Evolutionary conservation across 2,797 vertebrate genomes (phyloP).

Genomic region (Scleropages formosus): DNA sequence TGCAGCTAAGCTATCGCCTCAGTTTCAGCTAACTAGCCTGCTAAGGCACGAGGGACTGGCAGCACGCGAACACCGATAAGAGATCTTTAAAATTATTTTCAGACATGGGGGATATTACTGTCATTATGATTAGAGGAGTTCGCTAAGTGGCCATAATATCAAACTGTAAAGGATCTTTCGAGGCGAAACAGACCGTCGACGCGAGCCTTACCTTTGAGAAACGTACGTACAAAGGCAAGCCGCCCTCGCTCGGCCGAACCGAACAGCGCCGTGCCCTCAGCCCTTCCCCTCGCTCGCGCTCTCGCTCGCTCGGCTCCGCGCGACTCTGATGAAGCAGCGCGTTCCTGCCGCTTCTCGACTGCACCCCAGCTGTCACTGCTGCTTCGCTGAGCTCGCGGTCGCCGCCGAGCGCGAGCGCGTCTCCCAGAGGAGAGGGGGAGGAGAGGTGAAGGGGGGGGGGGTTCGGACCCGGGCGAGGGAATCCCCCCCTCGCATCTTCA

Average conservation of each 20-base stretch:
- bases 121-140: too few relatives aligned
- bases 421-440: background rate
- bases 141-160: constrained; percentile 7
- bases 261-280: background rate
- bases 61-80: background rate
- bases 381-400: background rate
- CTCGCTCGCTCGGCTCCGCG: background rate
- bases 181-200: background rate
- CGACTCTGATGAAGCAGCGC: constrained; percentile 8
- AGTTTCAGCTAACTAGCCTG: background rate
- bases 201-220: constrained; percentile 11
- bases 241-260: background rate
- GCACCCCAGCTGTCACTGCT: constrained; percentile 22
- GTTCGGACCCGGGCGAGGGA: constrained; percentile 23
- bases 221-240: background rate
- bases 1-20: background rate
- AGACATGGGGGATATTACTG: background rate
- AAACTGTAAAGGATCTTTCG: background rate
- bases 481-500: constrained; percentile 8
- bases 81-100: background rate
- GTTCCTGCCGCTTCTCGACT: background rate
- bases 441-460: background rate
- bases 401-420: background rate
- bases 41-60: background rate
- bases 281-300: background rate